Evolutionary conservation across 23 tunicate species (phyloP).

Genomic region (Pegea sp.): DNA sequence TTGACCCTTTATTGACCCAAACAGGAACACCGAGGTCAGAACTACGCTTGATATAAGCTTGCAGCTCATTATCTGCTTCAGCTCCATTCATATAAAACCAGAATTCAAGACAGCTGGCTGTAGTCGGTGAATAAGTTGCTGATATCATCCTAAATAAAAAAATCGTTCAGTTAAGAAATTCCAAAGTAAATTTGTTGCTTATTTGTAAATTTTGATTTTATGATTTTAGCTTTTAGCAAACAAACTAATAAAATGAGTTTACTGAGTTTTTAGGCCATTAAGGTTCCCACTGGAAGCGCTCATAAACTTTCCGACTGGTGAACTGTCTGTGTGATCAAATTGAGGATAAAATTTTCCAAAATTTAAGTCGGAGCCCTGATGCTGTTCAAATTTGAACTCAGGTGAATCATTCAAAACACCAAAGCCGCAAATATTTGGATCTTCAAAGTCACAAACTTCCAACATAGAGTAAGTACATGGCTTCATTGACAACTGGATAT

Average conservation of each 20-base stretch:
- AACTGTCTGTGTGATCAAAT: conserved; percentile 16
- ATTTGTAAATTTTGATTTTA: neutral
- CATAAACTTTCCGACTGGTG: conserved; percentile 20
- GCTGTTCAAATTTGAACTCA: conserved; percentile 10
- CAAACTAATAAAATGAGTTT: neutral
- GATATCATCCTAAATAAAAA: conserved; percentile 8
- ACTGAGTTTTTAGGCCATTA: conserved; percentile 7
- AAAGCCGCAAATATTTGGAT: conserved; percentile 12
- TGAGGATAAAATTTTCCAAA: too few relatives aligned
- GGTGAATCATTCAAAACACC: conserved; percentile 2
- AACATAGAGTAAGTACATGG: conserved; percentile 23
- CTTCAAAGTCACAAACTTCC: conserved; percentile 55
- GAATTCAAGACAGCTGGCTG: conserved; percentile 27
- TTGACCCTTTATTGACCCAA: conserved; percentile 13
- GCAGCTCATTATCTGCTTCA: conserved; percentile 5
- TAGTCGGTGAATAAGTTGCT: conserved; percentile 21
- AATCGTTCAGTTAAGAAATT: too few relatives aligned
- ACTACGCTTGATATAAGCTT: conserved; percentile 13
- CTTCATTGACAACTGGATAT: conserved; percentile 8
- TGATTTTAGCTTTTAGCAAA: too few relatives aligned
- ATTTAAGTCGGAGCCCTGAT: conserved; percentile 6
- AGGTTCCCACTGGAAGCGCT: conserved; percentile 5
- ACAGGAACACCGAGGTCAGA: conserved; percentile 23
- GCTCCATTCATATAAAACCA: conserved; percentile 50
- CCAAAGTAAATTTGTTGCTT: too few relatives aligned